Percentiles rank a stretch among this genome's conserved stretches.
Conservation (phyloP, 2,888 invertebrate species). For the Ephialtes manifestator region DNA sequence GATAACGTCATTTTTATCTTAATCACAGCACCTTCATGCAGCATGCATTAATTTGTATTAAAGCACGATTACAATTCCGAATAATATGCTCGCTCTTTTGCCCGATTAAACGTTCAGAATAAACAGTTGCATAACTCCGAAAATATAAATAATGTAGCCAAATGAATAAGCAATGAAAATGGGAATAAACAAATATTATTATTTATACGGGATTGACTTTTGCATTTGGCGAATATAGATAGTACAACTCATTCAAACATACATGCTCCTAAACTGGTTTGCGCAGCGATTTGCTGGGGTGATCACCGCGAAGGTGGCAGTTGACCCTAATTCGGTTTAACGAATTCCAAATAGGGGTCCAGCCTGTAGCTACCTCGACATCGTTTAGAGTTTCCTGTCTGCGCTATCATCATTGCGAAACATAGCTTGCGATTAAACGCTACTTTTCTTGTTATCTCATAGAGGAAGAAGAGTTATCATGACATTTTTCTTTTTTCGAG, state of each 20-base stretch:
- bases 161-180: slow-evolving; percentile 10
- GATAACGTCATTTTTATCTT: not conserved
- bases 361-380: slow-evolving; percentile 9
- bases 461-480: too few relatives aligned
- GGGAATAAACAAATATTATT: not conserved
- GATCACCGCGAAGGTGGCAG: slow-evolving; percentile 58
- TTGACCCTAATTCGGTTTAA: slow-evolving; percentile 56
- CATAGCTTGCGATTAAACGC: not conserved
- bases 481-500: too few relatives aligned
- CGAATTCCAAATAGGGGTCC: slow-evolving; percentile 31
- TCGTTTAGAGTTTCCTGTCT: slow-evolving; percentile 12
- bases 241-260: not conserved
- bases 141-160: not conserved
- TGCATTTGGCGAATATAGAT: not conserved
- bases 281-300: slow-evolving; percentile 16
- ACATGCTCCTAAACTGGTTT: not conserved
- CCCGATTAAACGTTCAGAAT: not conserved
- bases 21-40: not conserved
- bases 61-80: not conserved
- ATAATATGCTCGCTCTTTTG: not conserved
- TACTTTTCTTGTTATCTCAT: too few relatives aligned
- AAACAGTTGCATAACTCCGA: not conserved
- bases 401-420: not conserved
- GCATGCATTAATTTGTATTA: not conserved
- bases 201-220: not conserved